Base-by-base conservation (phyloP, 53 echinoderm and acorn worm genomes). In the Holothuria leucospilota region DNA sequence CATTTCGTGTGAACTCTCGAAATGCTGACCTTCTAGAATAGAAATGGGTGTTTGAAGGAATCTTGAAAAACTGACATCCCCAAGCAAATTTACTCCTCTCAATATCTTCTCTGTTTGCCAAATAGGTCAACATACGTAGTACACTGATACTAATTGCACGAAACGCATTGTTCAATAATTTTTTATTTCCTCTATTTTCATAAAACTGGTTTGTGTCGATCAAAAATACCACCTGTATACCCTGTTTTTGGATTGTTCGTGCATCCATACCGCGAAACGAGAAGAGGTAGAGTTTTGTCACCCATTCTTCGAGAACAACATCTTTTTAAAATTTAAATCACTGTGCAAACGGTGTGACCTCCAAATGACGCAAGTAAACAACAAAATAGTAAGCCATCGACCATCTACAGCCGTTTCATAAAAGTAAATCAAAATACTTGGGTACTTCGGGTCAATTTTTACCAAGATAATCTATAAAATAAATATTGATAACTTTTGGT, bases 181-280 rank as follows among this genome's bases (percentile, higher is more conserved):
- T 52, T 28, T 46, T 51, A 24, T 66, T 67, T 42, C 42, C 65
- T 51, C 66, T 40, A 29, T 83, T 83, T 66, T 83, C 68, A 51
- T 64, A 25, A 83, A 83, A 83, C 52, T 83, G 65, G 40, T 64
- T 64, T 5, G 84, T 83, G 29, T 83, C 84, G 11, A 83, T 67
- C 84, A 83, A 67, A 83, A 83, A 83, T 66, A 83, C 67, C 23
- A 67, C 84, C 68, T 80, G 80, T 16, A 80, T n/a, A 80, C 80
- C 26, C 12, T 34, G 80, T 30, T 80, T 80, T 28, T 80, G 60
- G 7, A 18, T 59, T 24, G 12, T 39, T 21, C 63, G 14, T 38
- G 40, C 26, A 64, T 66, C 84, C 84, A 83, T 83, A 20, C 10
- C 74, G 28, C 34, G 6, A 41, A 13, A 34, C 8, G 15, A 41